phyloP scores from a whole-genome alignment of 2,888 invertebrate genomes.

The Brachyptera risi region DNA sequence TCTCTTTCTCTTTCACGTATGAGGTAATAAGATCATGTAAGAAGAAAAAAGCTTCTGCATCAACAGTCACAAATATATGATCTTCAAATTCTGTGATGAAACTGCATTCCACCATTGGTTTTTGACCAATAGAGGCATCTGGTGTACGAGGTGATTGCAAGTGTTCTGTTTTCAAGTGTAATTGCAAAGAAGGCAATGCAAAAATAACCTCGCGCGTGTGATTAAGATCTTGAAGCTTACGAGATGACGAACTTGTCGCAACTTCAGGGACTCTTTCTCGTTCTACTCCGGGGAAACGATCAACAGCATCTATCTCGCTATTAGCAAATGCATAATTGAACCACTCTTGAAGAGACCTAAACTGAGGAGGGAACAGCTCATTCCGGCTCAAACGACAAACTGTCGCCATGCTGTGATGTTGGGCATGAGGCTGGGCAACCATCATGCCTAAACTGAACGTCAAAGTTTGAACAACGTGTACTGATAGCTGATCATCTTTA shows the following conservation, averaged over 20 bases:
- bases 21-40: constrained; percentile 94
- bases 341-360: constrained; percentile 92
- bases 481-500: constrained; percentile 55
- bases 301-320: constrained; percentile 90
- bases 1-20: constrained; percentile 90
- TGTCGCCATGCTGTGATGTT: constrained; percentile 89
- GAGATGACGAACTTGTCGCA: constrained; percentile 41
- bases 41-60: constrained; percentile 97
- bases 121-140: constrained; percentile 51
- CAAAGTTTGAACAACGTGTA: constrained; percentile 85
- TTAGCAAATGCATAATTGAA: constrained; percentile 94
- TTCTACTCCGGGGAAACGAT: constrained; percentile 85
- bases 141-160: constrained; percentile 51
- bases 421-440: constrained; percentile 49
- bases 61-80: constrained; percentile 96
- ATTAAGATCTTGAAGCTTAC: constrained; percentile 69
- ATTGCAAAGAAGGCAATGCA: constrained; percentile 86
- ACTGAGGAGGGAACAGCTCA: constrained; percentile 92
- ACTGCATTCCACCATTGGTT: constrained; percentile 90
- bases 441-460: constrained; percentile 82
- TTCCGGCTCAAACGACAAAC: constrained; percentile 89
- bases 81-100: constrained; percentile 99
- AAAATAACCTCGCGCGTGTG: constrained; percentile 95
- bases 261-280: constrained; percentile 59
- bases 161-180: constrained; percentile 91